These are phyloP conservation scores for Cavia porcellus DNA, from an alignment of 2,113 vertebrate genomes.

Conservation along the genomic window DNA sequence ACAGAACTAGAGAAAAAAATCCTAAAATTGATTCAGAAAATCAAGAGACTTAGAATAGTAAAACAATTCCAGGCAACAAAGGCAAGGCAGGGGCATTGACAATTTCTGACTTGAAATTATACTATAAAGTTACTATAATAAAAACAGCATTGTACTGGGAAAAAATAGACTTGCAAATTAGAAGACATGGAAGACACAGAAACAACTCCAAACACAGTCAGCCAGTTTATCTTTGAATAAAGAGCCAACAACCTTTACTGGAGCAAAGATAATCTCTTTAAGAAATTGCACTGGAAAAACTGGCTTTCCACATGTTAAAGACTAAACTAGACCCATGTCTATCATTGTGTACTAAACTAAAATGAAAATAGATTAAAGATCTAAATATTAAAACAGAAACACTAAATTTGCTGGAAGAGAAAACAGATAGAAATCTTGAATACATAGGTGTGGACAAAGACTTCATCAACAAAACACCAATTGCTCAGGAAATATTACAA, in stretches of 20 bases:
- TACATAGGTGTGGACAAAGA: neutral
- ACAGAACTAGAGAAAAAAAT: neutral
- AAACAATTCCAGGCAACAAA: neutral
- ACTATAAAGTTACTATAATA: neutral
- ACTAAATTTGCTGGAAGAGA: too few species aligned
- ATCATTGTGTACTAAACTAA: neutral
- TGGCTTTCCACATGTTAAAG: neutral
- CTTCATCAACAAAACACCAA: neutral
- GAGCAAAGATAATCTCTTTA: neutral
- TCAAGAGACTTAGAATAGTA: neutral
- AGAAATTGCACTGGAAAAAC: neutral
- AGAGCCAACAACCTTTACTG: neutral
- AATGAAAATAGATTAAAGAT: neutral
- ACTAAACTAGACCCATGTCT: neutral
- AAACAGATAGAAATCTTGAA: neutral
- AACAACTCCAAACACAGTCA: neutral
- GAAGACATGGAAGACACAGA: neutral
- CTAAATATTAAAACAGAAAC: neutral
- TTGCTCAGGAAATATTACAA: neutral
- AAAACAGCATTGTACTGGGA: neutral
- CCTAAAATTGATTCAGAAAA: neutral
- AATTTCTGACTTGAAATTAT: neutral
- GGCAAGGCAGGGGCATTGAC: neutral
- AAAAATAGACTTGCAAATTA: neutral
- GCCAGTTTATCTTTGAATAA: neutral